Base-by-base conservation (phyloP, 2,113 vertebrate genomes). In the Silurus meridionalis region DNA sequence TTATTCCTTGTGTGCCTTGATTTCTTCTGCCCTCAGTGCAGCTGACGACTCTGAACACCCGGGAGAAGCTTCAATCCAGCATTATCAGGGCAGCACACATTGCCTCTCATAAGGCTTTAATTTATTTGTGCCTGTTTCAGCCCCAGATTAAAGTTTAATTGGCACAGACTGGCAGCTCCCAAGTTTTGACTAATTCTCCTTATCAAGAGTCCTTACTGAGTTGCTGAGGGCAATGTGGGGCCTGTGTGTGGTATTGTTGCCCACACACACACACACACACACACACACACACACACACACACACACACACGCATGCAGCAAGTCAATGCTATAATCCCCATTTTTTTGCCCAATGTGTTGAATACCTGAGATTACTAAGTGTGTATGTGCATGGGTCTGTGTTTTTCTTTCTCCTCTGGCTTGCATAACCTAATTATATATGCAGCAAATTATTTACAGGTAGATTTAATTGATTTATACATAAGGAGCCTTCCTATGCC, bases 101-200 rank as follows among this genome's bases (percentile, higher is more conserved):
- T 95, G 94, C 94, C 90, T 91, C 92, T 94, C 94, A 95, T 93
- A 93, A 95, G 94, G 93, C 93, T 95, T 95, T 95, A 95, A 95
- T 95, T 95, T 95, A 95, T 95, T 95, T 95, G 94, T 95, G 95
- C 94, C 94, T 95, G 95, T 95, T 95, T 95, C 95, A 94, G 94
- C 93, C 94, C 92, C 93, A 95, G 95, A 95, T 95, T 95, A 95
- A 95, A 95, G 95, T 95, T 95, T 95, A 95, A 95, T 95, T 95
- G 93, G 93, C 93, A 92, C 93, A 95, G 94, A 95, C 94, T 95
- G 94, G 94, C 94, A 95, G 94, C 94, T 95, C 94, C 93, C 94
- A 95, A 95, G 95, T 95, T 95, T 95, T 95, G 94, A 95, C 95
- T 95, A 95, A 95, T 95, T 95, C 94, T 94, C 91, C 95, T 95